Conservation (phyloP, 35 echinoderm and acorn worm species). For the Antedon bifida region DNA sequence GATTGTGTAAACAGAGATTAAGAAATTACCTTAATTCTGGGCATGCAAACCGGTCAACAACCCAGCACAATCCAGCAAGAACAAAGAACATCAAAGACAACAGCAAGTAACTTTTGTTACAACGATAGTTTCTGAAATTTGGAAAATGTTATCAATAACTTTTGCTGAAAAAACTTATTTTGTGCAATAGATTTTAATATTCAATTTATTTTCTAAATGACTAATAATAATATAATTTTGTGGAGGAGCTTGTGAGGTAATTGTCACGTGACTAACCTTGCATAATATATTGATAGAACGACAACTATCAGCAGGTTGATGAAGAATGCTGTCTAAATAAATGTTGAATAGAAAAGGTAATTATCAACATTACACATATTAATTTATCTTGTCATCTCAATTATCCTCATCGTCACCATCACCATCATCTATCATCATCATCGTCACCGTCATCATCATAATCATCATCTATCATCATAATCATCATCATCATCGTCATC, state of each 20-base stretch:
- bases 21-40: not conserved
- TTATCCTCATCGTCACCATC: not conserved
- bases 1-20: too few species aligned
- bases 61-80: not conserved
- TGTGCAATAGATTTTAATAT: too few species aligned
- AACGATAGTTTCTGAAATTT: not conserved
- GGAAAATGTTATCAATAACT: not conserved
- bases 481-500: not conserved
- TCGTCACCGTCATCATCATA: not conserved
- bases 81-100: not conserved
- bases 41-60: not conserved
- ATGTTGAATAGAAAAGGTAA: not conserved
- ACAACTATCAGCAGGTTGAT: not conserved
- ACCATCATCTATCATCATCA: not conserved
- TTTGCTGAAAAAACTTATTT: too few species aligned
- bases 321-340: not conserved
- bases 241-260: too few species aligned
- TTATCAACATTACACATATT: too few species aligned
- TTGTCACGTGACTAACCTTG: not conserved
- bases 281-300: not conserved
- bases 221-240: too few species aligned
- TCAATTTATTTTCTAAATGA: too few species aligned
- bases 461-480: slow-evolving; percentile 6
- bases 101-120: not conserved
- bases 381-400: not conserved